Evolutionary conservation across 2,888 invertebrate species (phyloP).

Genomic region (Podotricha telesiphe): DNA sequence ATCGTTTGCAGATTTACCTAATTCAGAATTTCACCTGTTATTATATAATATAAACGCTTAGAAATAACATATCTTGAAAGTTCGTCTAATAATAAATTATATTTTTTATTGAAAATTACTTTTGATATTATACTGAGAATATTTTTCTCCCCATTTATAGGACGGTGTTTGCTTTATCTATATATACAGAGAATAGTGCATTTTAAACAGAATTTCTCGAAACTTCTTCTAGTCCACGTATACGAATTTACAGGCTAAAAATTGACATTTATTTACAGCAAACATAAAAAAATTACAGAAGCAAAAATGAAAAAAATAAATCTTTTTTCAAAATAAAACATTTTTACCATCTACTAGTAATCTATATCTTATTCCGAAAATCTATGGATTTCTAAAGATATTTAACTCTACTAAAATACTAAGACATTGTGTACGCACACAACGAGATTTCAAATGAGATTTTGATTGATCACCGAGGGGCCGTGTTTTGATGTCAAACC

Average conservation of each 20-base stretch:
- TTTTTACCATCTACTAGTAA: no score
- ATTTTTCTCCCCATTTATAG: neutral
- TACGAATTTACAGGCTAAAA: no score
- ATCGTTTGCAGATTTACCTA: conserved; percentile 21
- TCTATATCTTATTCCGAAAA: no score
- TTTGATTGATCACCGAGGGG: conserved; percentile 38
- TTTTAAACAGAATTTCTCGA: no score
- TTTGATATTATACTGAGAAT: no score
- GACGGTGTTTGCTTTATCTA: neutral
- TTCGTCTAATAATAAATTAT: neutral
- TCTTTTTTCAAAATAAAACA: no score
- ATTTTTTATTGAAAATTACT: no score
- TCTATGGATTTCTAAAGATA: neutral
- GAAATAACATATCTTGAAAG: neutral
- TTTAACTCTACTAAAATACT: neutral
- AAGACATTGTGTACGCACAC: conserved; percentile 7
- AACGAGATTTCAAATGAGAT: conserved; percentile 30
- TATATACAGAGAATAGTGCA: neutral
- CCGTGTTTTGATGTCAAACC: conserved; percentile 29
- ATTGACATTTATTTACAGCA: no score
- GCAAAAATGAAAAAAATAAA: no score
- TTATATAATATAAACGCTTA: neutral
- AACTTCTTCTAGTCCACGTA: no score
- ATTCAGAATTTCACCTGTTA: conserved; percentile 6
- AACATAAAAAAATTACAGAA: no score